Evolutionary conservation across 2,113 vertebrate genomes (phyloP).

Genomic region (Alouatta palliata): DNA sequence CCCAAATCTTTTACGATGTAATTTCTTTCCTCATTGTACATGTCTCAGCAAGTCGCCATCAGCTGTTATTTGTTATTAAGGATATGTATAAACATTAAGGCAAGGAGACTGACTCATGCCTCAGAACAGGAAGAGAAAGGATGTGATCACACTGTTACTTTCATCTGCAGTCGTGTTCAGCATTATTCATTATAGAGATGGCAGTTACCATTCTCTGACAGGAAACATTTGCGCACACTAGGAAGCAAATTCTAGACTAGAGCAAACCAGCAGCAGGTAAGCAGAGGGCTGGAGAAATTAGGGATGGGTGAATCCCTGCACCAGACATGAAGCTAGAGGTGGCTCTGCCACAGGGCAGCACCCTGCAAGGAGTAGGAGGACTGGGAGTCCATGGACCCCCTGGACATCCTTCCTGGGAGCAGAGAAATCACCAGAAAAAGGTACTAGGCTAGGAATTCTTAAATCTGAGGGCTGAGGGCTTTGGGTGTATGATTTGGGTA

Average conservation of each 20-base stretch:
- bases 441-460: not conserved
- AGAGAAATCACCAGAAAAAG: not conserved
- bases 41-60: conserved; percentile 68
- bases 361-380: accelerated
- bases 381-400: accelerated
- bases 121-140: conserved; percentile 52
- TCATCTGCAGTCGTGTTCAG: conserved; percentile 59
- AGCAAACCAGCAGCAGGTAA: not conserved
- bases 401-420: not conserved
- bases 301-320: no score
- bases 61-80: conserved; percentile 66
- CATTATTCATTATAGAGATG: not conserved
- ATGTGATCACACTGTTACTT: conserved; percentile 56
- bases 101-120: conserved; percentile 48
- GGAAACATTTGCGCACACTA: conserved; percentile 37
- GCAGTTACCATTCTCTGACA: conserved; percentile 55
- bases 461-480: not conserved
- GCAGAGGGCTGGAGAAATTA: not conserved
- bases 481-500: not conserved
- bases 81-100: conserved; percentile 56
- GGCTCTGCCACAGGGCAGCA: not conserved
- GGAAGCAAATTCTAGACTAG: not conserved
- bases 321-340: not conserved
- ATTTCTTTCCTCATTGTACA: conserved; percentile 50
- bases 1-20: conserved; percentile 39